Conservation (phyloP, 1,140 invertebrate genomes). For the Ooceraea biroi region DNA sequence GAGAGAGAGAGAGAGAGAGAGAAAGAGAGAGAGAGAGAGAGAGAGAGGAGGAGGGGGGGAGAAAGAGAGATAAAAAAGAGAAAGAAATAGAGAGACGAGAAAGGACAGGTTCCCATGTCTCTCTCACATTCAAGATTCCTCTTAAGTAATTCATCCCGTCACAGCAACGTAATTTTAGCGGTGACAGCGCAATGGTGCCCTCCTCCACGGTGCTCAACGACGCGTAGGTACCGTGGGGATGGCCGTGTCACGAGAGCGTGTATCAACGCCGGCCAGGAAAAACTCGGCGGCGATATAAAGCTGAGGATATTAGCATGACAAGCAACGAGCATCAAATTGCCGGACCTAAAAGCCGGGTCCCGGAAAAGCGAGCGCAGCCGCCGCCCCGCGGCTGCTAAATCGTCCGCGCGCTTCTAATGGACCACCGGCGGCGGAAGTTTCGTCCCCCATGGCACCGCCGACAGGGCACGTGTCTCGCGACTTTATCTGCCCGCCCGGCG, state of each 20-base stretch:
- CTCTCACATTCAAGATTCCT: constrained; percentile 22
- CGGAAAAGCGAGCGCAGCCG: constrained; percentile 70
- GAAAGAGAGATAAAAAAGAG: background rate
- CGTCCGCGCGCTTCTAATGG: constrained; percentile 85
- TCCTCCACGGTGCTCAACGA: constrained; percentile 65
- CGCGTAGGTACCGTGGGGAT: constrained; percentile 41
- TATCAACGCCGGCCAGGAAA: constrained; percentile 68
- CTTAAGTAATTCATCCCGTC: constrained; percentile 35
- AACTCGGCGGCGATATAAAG: constrained; percentile 79
- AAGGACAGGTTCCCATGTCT: background rate
- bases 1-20: too few species aligned
- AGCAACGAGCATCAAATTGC: constrained; percentile 84
- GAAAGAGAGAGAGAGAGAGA: background rate
- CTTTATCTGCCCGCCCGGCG: background rate
- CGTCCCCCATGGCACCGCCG: constrained; percentile 63
- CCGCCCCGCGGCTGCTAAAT: constrained; percentile 79
- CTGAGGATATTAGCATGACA: constrained; percentile 85
- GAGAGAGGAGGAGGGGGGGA: background rate
- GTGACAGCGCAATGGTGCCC: constrained; percentile 28
- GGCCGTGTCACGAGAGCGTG: constrained; percentile 39
- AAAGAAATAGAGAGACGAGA: background rate
- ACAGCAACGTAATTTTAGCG: constrained; percentile 32
- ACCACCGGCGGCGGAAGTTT: constrained; percentile 80
- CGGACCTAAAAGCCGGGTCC: constrained; percentile 81
- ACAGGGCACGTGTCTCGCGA: constrained; percentile 15